Evolutionary conservation across 2,113 vertebrate genomes (phyloP), one percentile per base, ranked within the genome.

Genomic region (Eleginops maclovinus): DNA sequence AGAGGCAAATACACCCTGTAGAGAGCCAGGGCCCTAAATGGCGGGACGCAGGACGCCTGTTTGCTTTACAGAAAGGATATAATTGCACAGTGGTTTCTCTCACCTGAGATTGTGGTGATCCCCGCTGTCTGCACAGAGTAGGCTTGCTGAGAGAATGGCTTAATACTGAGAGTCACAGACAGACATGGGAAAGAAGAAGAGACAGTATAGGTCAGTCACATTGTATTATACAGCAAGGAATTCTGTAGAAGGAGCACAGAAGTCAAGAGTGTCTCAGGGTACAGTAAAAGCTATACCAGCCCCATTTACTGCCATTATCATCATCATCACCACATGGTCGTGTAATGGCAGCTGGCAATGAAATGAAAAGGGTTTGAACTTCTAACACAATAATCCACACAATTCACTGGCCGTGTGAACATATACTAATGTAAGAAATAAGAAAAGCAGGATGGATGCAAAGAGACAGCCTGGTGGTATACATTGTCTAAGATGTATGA

Each of bases 101-200:
- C 94, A 99, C 98, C 98, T 97, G 98, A 96, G 94, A 99, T 96
- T 63, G 97, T 96, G 82, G 97, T 97, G 74, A 96, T 95, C 87
- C 97, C 96, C 1, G 96, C 93, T 77, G 97, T 96, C 95, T 99
- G 98, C 88, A 98, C 96, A 53, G 96, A 94, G 88, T 97, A 99
- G 85, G 95, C 95, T 90, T 99, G 98, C 92, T 99, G 98, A 75
- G 96, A 93, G 16, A 99, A 99, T 68, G 98, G 98, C 95, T 99
- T 99, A 87, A 99, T 95, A 4, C 98, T 99, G 90, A 91, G 46
- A 92, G 10, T 74, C 40, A 75, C 17, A 21, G 31, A 67, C 44
- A 62, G 21, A 67, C 47, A 31, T 79, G 74, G 67, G 66, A 79
- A 47, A 61, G 59, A 63, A 58, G 58, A 46, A 54, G 49, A 70